These are phyloP conservation scores for Dicyrtoma fusca DNA, from an alignment of 2,888 invertebrate genomes.

Conservation along the genomic window DNA sequence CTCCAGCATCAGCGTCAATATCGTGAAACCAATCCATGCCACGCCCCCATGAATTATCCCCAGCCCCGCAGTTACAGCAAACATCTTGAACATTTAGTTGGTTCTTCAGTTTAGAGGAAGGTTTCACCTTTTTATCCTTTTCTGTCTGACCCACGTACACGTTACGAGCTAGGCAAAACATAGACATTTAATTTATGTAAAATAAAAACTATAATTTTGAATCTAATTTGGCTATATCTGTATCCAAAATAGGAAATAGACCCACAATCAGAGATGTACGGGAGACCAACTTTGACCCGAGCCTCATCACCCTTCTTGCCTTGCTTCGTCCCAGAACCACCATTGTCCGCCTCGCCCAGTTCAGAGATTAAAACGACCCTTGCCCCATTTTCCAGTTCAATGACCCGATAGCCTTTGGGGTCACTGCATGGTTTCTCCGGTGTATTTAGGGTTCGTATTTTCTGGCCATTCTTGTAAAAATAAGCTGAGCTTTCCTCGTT, in stretches of 20 bases:
- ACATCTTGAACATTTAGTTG: not conserved
- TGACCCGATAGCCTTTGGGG: conserved; percentile 22
- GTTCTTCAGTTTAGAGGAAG: not conserved
- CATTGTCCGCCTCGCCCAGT: not conserved
- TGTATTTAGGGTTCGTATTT: not conserved
- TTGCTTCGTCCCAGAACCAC: not conserved
- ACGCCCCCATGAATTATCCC: not conserved
- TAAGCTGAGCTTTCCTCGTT: no score
- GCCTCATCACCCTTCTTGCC: not conserved
- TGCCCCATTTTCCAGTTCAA: conserved; percentile 15
- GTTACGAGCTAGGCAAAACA: conserved; percentile 3
- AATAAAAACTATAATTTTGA: conserved; percentile 1
- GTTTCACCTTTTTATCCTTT: not conserved
- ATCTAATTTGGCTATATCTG: not conserved
- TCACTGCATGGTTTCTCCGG: conserved; percentile 26
- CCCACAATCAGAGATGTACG: conserved; percentile 34
- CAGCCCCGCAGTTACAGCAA: not conserved
- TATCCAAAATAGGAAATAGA: not conserved
- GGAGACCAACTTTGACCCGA: conserved; percentile 4
- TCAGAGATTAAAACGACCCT: conserved; percentile 21
- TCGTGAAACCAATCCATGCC: not conserved
- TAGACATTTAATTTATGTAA: not conserved
- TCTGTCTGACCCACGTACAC: conserved; percentile 23
- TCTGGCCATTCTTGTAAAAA: not conserved
- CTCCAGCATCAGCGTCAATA: not conserved